Base-by-base conservation (phyloP, 30 jellyfish, hydroid and myxozoan species). In the Turritopsis dohrnii region DNA sequence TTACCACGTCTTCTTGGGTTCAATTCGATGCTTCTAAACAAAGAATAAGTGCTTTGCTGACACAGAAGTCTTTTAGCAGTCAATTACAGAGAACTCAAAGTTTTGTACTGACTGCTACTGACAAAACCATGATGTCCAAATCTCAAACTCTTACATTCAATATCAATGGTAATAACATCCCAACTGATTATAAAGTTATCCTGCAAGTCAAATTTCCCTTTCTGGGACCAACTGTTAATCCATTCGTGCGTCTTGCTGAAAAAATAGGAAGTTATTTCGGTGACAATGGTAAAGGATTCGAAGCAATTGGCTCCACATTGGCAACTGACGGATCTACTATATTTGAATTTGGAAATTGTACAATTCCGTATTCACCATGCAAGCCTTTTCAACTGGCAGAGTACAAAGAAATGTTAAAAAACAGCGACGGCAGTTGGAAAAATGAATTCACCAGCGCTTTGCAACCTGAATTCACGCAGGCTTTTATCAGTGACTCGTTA, bases 271-370 rank as follows among this genome's bases (percentile, higher is more conserved):
- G 21, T 18, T 90, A 24, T 26, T 71, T 90, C 24, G 86, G 85
- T 52, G 94, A 77, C 71, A 23, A 30, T 18, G 72, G 82, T 22
- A 53, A 72, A 27, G 83, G 87, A 28, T 74, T 86, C 75, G 90
- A 86, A 75, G 92, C 88, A 0, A 77, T 90, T 18, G 74, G 83
- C 53, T 29, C 25, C 29, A 53, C 76, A 13, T 75, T 65, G 74
- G 88, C 89, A 1, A 53, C 93, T 1, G 88, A 79, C 1, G 89
- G 89, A 1, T 72, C 82, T 72, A 18, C 60, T 29, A 79, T 83
- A 8, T 23, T 86, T 52, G 80, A 90, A 31, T 90, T 92, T 92
- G 66, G 96, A n/a, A 90, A 90, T 29, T 90, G 97, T 74, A 53
- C 87, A 3, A 53, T 90, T 28, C 81, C 86, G 21, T 90, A 86